Conservation (phyloP, 2,797 vertebrate genomes). For the Anabas testudineus region DNA sequence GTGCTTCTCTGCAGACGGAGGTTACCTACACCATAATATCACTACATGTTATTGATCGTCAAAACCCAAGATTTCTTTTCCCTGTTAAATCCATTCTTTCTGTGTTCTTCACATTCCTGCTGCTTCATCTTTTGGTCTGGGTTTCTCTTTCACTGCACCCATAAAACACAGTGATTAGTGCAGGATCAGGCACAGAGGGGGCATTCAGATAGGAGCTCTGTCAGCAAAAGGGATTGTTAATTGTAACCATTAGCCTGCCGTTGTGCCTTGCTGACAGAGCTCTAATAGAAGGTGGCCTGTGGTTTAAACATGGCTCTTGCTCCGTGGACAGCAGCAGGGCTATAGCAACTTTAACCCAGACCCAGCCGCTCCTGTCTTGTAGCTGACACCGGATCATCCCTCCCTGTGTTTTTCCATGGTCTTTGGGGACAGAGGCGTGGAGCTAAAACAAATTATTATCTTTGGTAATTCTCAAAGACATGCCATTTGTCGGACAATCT, state of each 20-base stretch:
- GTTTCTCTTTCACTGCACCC: conserved; percentile 47
- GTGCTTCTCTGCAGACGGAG: not conserved
- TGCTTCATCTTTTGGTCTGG: conserved; percentile 21
- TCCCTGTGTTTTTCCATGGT: conserved; percentile 42
- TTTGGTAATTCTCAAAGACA: conserved; percentile 56
- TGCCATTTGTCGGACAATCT: conserved; percentile 55
- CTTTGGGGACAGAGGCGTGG: conserved; percentile 50
- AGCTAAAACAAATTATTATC: conserved; percentile 63
- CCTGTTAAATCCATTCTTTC: conserved; percentile 22
- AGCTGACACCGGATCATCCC: conserved; percentile 57
- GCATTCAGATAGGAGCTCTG: conserved; percentile 67
- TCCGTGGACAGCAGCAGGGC: conserved; percentile 54
- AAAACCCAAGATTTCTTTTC: no score
- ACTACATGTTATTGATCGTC: conserved; percentile 7
- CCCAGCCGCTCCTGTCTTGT: conserved; percentile 45
- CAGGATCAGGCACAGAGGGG: conserved; percentile 50
- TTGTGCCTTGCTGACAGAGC: conserved; percentile 63
- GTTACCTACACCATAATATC: conserved; percentile 6
- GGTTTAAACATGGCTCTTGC: conserved; percentile 71
- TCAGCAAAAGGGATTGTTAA: conserved; percentile 78
- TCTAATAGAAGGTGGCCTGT: conserved; percentile 66
- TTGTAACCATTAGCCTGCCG: conserved; percentile 81
- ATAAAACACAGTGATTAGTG: conserved; percentile 81
- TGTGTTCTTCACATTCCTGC: conserved; percentile 32
- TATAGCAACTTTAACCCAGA: conserved; percentile 46